Conservation (phyloP, 2,888 invertebrate genomes). For the Sycophila texana region DNA sequence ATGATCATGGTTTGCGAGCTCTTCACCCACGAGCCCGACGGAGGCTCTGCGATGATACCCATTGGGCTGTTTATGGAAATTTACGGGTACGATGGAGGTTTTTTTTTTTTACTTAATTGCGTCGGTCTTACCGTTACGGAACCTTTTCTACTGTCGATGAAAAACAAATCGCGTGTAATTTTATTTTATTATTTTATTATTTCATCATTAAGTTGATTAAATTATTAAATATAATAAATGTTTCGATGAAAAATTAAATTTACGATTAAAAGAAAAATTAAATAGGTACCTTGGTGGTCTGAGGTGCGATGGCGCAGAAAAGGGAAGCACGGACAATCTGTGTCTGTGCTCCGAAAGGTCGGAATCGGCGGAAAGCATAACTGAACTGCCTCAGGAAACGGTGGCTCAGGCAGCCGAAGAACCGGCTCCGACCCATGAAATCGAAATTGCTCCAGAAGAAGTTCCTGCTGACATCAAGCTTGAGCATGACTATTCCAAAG, state of each 20-base stretch:
- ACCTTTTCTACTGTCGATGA: too few species aligned
- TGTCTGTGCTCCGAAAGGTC: conserved; percentile 43
- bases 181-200: too few species aligned
- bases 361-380: background rate
- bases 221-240: too few species aligned
- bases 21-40: conserved; percentile 89
- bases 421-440: background rate
- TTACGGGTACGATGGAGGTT: conserved; percentile 68
- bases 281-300: conserved; percentile 70
- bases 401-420: background rate
- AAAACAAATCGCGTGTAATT: too few species aligned
- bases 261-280: conserved; percentile 9
- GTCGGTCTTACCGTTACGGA: too few species aligned
- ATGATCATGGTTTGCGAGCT: conserved; percentile 89
- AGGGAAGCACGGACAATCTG: conserved; percentile 60
- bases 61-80: conserved; percentile 80
- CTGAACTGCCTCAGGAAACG: background rate
- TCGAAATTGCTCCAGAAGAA: conserved; percentile 61
- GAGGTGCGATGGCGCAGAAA: conserved; percentile 67
- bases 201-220: too few species aligned
- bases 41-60: conserved; percentile 86
- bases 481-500: conserved; percentile 63
- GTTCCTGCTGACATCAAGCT: conserved; percentile 67
- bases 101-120: too few species aligned
- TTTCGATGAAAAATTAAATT: too few species aligned